These are phyloP conservation scores for Machimus rusticus DNA, from an alignment of 2,888 invertebrate genomes.

Conservation along the genomic window DNA sequence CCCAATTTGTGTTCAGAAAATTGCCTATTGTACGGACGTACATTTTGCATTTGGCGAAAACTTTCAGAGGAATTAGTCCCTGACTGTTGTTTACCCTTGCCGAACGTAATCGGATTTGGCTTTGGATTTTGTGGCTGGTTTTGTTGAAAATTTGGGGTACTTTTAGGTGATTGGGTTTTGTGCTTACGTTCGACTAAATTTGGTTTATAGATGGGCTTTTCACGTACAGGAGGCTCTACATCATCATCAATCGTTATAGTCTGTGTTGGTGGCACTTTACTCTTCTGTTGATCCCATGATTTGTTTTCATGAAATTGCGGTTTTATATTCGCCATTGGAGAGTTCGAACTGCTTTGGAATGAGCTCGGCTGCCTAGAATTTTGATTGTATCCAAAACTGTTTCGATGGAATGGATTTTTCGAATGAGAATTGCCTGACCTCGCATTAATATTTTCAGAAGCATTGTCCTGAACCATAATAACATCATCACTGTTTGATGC, in stretches of 20 bases:
- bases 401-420: slow-evolving; percentile 24
- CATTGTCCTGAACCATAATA: slow-evolving; percentile 9
- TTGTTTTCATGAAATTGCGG: slow-evolving; percentile 41
- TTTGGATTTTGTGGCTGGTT: not conserved
- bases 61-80: not conserved
- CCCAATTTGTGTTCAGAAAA: slow-evolving; percentile 28
- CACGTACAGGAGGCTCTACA: slow-evolving; percentile 45
- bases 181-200: slow-evolving; percentile 54
- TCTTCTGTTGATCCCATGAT: slow-evolving; percentile 29
- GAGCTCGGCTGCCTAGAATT: slow-evolving; percentile 2
- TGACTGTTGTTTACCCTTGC: not conserved
- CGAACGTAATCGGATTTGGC: not conserved
- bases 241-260: slow-evolving; percentile 49
- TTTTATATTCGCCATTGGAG: slow-evolving; percentile 44
- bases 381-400: slow-evolving; percentile 22
- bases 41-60: slow-evolving; percentile 41
- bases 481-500: not conserved
- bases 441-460: not conserved
- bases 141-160: slow-evolving; percentile 1
- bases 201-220: slow-evolving; percentile 52
- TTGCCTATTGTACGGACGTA: slow-evolving; percentile 43
- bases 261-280: slow-evolving; percentile 8
- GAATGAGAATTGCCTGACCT: not conserved
- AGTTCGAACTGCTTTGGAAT: slow-evolving; percentile 9
- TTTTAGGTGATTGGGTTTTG: slow-evolving; percentile 54